Evolutionary conservation across 2,888 invertebrate species (phyloP), one percentile per base, ranked within the genome.

Genomic region (Drosophila villosipedis): DNA sequence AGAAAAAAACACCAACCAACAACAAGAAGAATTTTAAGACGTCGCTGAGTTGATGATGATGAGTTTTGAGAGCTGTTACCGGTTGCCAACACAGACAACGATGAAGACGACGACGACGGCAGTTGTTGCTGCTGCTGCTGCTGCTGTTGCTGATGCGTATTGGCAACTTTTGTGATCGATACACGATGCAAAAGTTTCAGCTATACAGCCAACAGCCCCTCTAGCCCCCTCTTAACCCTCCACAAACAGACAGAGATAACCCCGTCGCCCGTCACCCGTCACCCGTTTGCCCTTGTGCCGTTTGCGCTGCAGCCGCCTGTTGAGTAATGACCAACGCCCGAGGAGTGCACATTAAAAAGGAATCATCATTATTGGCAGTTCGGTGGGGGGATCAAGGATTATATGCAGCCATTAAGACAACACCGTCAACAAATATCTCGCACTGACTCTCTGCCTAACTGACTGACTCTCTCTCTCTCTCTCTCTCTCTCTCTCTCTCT

Each of bases 301-400:
- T 4, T 22, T 28, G n/a, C 16, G 30, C 22, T 35, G n/a, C 43
- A 5, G 54, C 30, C 12, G 49, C 43, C 33, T 47, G 61, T 75
- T 85, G 89, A 89, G 80, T 85, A 85, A 86, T 86, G 90, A 86
- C 85, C 85, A 78, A 81, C 80, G 82, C 76, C 83, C 76, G 80
- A 71, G 86, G 90, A 84, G 89, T 71, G 82, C 80, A 91, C 92
- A 91, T 91, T 91, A 91, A 91, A 91, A 91, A 91, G 91, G 90
- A 91, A 91, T 91, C 91, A 91, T 91, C 91, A 91, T 91, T 91
- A 91, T 91, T 91, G 89, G 91, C 91, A 90, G 90, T 60, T 73
- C 55, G 65, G 65, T 47, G 81, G 70, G 82, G 80, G 80, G 82
- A 80, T 80, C 82, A 80, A 80, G 80, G 80, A 80, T 80, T 80